Evolutionary conservation across 2,888 invertebrate genomes (phyloP).

Genomic region (Odontocerum albicorne): DNA sequence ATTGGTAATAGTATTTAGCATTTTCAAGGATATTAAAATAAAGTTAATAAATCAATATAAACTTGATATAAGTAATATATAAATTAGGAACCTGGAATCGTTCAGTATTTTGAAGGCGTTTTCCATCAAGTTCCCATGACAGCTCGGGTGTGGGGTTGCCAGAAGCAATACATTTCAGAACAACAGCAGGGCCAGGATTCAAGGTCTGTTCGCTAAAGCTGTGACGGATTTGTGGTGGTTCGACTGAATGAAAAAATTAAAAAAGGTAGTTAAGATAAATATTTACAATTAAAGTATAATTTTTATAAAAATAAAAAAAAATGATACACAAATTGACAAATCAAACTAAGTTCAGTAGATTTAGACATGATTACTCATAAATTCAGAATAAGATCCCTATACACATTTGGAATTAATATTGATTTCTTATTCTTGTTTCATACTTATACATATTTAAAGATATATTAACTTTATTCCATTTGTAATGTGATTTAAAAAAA

Average conservation of each 20-base stretch:
- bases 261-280: conserved; percentile 2
- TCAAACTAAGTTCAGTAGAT: too few relatives aligned
- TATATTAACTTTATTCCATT: too few relatives aligned
- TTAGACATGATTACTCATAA: too few relatives aligned
- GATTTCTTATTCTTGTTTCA: too few relatives aligned
- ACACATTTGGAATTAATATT: too few relatives aligned
- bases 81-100: conserved; percentile 44
- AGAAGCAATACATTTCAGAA: conserved; percentile 88
- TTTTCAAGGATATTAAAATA: too few relatives aligned
- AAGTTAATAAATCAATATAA: too few relatives aligned
- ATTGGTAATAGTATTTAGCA: too few relatives aligned
- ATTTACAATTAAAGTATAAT: not conserved
- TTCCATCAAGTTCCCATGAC: conserved; percentile 88
- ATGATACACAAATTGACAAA: not conserved
- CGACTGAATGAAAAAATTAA: conserved; percentile 58
- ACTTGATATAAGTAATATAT: conserved; percentile 1
- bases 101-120: conserved; percentile 75
- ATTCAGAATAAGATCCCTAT: too few relatives aligned
- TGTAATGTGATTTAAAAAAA: too few relatives aligned
- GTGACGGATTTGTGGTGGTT: conserved; percentile 86
- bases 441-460: too few relatives aligned
- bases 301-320: conserved; percentile 6
- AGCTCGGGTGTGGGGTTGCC: conserved; percentile 95
- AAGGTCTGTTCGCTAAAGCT: conserved; percentile 88
- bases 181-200: conserved; percentile 86